A percentile compares a stretch with the other conserved stretches of the same genome.
phyloP scores from a whole-genome alignment of 53 echinoderm and acorn worm genomes.

The Mesocentrotus franciscanus region DNA sequence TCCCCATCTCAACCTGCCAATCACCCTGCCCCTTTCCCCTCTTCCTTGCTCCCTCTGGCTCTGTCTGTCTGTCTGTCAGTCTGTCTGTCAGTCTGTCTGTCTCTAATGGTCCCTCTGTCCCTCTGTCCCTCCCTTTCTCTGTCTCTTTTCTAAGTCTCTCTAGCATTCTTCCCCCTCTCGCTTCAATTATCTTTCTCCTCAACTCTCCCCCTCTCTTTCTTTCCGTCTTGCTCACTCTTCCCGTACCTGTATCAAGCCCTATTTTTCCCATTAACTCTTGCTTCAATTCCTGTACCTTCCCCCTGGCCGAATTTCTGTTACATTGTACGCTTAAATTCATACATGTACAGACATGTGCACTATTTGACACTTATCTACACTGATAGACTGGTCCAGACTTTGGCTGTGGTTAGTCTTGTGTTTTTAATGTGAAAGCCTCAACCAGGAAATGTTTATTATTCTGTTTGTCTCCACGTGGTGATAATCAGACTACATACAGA shows the following conservation, averaged over 20 bases:
- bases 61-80: neutral
- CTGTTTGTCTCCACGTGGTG: neutral
- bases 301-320: neutral
- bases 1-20: neutral
- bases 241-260: neutral
- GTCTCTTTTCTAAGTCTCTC: neutral
- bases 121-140: neutral
- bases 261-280: neutral
- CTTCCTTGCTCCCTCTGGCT: neutral
- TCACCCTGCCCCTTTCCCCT: neutral
- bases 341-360: no score
- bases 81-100: neutral
- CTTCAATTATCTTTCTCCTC: neutral
- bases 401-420: neutral
- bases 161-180: neutral
- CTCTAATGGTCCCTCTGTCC: neutral
- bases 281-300: neutral
- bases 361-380: neutral
- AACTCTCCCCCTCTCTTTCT: neutral
- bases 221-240: neutral
- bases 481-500: neutral
- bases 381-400: neutral
- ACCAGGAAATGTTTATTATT: constrained; percentile 39
- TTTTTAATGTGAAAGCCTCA: neutral
- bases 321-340: no score